phyloP scores from a whole-genome alignment of 2,113 vertebrate genomes.

The Seriola dumerili region DNA sequence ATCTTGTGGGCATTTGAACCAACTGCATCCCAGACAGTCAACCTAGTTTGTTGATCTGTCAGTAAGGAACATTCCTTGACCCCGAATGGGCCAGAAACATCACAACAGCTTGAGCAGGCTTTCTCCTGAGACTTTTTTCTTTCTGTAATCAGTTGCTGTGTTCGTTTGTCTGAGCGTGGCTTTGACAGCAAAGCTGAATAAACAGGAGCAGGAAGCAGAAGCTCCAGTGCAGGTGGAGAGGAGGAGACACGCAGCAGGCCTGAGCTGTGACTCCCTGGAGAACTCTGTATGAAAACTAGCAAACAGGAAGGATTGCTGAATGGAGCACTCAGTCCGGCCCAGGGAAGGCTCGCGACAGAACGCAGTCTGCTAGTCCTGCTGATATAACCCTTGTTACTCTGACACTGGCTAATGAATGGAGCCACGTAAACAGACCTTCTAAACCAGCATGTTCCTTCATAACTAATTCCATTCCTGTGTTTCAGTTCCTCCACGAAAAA shows the following conservation, averaged over 20 bases:
- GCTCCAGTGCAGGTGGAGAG: conserved; percentile 74
- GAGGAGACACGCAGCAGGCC: conserved; percentile 63
- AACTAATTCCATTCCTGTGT: conserved; percentile 19
- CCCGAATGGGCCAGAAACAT: conserved; percentile 54
- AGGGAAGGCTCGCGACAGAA: conserved; percentile 27
- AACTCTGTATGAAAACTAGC: conserved; percentile 55
- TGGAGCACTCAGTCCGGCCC: conserved; percentile 53
- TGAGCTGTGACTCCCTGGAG: conserved; percentile 49
- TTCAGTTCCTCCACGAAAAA: background rate
- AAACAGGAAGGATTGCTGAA: conserved; percentile 80
- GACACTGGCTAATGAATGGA: conserved; percentile 36
- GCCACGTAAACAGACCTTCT: background rate
- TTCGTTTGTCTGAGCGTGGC: conserved; percentile 59
- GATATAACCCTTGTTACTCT: conserved; percentile 43
- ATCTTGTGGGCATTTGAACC: conserved; percentile 60
- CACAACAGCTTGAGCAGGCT: conserved; percentile 39
- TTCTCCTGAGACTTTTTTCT: conserved; percentile 38
- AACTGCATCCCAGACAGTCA: conserved; percentile 41
- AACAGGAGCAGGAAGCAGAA: conserved; percentile 81
- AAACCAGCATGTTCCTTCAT: conserved; percentile 18
- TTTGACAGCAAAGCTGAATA: conserved; percentile 80
- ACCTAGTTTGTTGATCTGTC: conserved; percentile 31
- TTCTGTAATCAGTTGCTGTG: conserved; percentile 37
- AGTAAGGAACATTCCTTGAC: conserved; percentile 41
- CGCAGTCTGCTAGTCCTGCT: conserved; percentile 32